phyloP scores from a whole-genome alignment of 92 coral and sea anemone species.

The Zoanthus solanderi region DNA sequence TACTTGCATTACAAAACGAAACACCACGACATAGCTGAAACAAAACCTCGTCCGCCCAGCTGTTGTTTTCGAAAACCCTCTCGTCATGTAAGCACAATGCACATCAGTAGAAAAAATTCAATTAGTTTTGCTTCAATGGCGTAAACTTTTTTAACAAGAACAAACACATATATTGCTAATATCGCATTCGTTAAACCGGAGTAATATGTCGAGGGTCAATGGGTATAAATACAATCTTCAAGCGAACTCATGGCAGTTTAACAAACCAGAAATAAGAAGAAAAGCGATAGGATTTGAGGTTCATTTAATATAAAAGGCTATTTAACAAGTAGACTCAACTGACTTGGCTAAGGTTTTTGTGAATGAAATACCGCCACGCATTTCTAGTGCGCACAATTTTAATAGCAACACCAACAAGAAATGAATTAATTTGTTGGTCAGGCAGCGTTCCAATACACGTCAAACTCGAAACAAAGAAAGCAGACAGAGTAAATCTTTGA shows the following conservation, averaged over 20 bases:
- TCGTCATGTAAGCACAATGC: constrained; percentile 44
- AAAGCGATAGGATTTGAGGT: constrained; percentile 18
- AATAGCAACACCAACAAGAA: constrained; percentile 14
- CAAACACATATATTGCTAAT: constrained; percentile 48
- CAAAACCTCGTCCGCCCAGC: constrained; percentile 46
- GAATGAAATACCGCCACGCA: constrained; percentile 36
- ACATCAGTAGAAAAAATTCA: constrained; percentile 52
- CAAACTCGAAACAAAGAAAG: neutral
- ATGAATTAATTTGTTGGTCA: constrained; percentile 1
- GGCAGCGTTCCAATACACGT: constrained; percentile 44
- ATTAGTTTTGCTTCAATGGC: constrained; percentile 49
- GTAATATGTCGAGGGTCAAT: neutral
- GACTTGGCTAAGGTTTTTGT: constrained; percentile 16
- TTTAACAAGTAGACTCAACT: constrained; percentile 33
- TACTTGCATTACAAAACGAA: constrained; percentile 47
- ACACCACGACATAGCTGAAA: constrained; percentile 31
- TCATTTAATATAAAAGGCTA: neutral
- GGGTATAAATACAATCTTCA: neutral
- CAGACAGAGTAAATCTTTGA: neutral
- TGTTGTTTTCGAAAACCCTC: constrained; percentile 40
- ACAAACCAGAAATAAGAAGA: neutral
- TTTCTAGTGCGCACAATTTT: constrained; percentile 12
- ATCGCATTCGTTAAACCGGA: constrained; percentile 26
- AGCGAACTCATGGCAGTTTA: constrained; percentile 7
- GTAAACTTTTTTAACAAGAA: constrained; percentile 29